phyloP scores from a whole-genome alignment of 2,113 vertebrate genomes.

The Peromyscus polionotus region DNA sequence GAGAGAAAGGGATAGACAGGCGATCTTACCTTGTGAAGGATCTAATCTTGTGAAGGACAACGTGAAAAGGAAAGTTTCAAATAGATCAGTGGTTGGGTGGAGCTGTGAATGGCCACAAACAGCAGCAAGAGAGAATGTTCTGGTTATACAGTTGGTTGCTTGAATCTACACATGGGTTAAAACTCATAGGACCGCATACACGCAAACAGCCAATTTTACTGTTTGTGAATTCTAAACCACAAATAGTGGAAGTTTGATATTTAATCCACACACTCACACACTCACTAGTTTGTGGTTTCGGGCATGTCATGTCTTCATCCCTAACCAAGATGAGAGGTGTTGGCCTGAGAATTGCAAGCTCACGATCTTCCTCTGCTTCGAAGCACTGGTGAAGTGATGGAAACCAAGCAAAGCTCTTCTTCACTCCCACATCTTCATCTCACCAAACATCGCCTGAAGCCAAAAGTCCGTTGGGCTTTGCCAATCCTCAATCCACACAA shows the following conservation, averaged over 20 bases:
- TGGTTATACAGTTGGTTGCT: background rate
- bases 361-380: background rate
- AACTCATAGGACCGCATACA: background rate
- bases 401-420: background rate
- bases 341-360: background rate
- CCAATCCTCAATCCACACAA: background rate
- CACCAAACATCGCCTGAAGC: background rate
- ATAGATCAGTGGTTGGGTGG: background rate
- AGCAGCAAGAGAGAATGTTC: background rate
- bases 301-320: background rate
- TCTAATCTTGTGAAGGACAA: background rate
- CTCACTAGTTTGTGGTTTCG: accelerated
- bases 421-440: background rate
- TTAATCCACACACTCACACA: background rate
- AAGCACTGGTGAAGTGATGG: accelerated
- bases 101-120: accelerated
- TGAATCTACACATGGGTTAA: background rate
- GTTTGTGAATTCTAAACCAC: background rate
- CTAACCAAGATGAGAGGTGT: accelerated
- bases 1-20: background rate
- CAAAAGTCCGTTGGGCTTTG: background rate
- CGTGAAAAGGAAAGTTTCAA: background rate
- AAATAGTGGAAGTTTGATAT: too few species aligned
- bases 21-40: too few species aligned
- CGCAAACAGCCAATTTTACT: background rate